These are phyloP conservation scores for Tetanocera ferruginea DNA, from an alignment of 2,888 invertebrate genomes.

Conservation along the genomic window DNA sequence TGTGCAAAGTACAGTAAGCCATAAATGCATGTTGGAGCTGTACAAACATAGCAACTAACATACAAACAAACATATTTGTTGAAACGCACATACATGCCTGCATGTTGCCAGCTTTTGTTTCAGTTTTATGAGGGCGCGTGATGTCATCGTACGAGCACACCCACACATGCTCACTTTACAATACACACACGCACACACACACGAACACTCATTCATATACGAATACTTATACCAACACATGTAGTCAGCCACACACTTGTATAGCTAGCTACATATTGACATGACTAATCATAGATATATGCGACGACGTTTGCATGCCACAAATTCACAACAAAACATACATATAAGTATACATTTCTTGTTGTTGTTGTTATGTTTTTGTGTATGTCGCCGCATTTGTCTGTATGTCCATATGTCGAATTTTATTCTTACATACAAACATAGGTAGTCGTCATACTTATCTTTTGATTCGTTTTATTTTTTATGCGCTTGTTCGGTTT, in stretches of 20 bases:
- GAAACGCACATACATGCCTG: neutral
- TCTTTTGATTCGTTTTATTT: neutral
- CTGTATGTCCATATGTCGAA: neutral
- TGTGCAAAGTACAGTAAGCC: neutral
- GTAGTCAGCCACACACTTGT: neutral
- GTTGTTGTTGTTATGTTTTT: neutral
- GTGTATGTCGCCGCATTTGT: neutral
- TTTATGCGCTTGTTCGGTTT: neutral
- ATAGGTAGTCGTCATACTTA: neutral
- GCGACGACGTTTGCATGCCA: neutral
- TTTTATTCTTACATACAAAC: neutral
- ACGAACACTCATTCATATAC: conserved; percentile 6
- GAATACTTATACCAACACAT: neutral
- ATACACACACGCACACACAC: conserved; percentile 18
- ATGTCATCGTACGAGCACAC: neutral
- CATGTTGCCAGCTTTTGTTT: neutral
- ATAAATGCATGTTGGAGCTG: neutral
- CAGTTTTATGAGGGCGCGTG: neutral
- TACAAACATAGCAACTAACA: conserved; percentile 4
- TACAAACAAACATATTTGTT: conserved; percentile 14
- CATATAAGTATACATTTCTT: neutral
- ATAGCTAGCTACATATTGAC: neutral
- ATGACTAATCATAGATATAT: neutral
- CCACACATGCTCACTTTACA: conserved; percentile 5
- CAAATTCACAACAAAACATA: neutral